These are phyloP conservation scores for Mormyrops attenuatus DNA, from an alignment of 2,797 vertebrate genomes.

Conservation along the genomic window DNA sequence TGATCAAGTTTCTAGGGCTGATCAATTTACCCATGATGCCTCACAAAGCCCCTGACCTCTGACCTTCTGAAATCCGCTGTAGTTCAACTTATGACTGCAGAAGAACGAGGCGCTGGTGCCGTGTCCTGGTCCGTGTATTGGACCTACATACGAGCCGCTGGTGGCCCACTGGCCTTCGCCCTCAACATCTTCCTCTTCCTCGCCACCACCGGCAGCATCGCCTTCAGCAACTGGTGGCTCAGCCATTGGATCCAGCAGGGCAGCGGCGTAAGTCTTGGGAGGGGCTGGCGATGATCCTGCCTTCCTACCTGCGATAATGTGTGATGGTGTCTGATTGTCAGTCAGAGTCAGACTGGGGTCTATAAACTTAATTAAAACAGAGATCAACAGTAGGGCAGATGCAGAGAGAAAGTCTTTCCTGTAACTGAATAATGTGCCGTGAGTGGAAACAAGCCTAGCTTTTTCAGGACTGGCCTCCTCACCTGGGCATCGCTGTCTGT, in stretches of 20 bases:
- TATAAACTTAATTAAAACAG: slow-evolving; percentile 58
- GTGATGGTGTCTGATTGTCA: slow-evolving; percentile 30
- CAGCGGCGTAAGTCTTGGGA: slow-evolving; percentile 63
- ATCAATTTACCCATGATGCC: slow-evolving; percentile 20
- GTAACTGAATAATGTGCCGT: slow-evolving; percentile 45
- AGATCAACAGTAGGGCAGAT: slow-evolving; percentile 52
- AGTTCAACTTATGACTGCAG: slow-evolving; percentile 68
- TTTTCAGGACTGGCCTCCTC: slow-evolving; percentile 16
- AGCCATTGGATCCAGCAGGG: slow-evolving; percentile 78
- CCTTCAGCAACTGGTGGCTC: slow-evolving; percentile 78
- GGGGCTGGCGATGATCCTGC: neutral
- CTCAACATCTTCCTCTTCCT: slow-evolving; percentile 68
- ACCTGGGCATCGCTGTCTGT: neutral
- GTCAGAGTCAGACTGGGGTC: slow-evolving; percentile 31
- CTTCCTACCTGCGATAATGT: neutral
- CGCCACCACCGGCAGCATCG: slow-evolving; percentile 67
- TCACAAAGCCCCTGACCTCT: neutral
- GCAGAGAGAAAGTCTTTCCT: slow-evolving; percentile 47
- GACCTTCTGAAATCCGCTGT: neutral
- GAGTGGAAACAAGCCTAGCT: slow-evolving; percentile 47
- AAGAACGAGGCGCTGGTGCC: slow-evolving; percentile 67
- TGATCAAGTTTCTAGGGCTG: neutral
- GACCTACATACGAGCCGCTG: slow-evolving; percentile 71
- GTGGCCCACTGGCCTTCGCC: slow-evolving; percentile 61
- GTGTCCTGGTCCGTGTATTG: slow-evolving; percentile 64